Conservation (phyloP, 1,140 invertebrate genomes). For the Steinernema feltiae region DNA sequence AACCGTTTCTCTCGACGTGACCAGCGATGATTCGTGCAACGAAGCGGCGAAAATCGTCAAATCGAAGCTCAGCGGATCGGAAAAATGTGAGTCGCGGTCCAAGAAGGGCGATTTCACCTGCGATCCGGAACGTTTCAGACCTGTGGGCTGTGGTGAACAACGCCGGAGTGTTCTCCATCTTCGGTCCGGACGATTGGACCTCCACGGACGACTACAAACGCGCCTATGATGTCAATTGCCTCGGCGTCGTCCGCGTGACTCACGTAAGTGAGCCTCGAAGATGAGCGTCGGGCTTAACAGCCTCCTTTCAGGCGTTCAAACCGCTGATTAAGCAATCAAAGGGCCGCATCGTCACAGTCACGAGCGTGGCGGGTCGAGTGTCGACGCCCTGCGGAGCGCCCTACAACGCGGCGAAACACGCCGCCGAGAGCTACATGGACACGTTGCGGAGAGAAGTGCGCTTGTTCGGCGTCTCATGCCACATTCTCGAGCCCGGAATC, state of each 20-base stretch:
- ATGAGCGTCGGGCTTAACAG: constrained; percentile 11
- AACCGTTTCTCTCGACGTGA: constrained; percentile 60
- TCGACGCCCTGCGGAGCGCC: constrained; percentile 28
- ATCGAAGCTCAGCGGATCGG: not conserved
- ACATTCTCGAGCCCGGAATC: constrained; percentile 57
- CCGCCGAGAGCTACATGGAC: constrained; percentile 49
- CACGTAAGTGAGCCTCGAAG: constrained; percentile 11
- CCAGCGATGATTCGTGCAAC: constrained; percentile 51
- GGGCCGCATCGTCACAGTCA: constrained; percentile 43
- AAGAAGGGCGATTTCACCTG: constrained; percentile 18
- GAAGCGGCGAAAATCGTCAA: constrained; percentile 49
- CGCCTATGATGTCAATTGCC: constrained; percentile 75
- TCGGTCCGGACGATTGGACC: constrained; percentile 84
- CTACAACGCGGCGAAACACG: constrained; percentile 47
- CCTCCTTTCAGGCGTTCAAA: constrained; percentile 41
- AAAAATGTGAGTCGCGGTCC: not conserved
- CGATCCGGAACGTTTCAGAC: constrained; percentile 58
- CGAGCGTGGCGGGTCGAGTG: constrained; percentile 45
- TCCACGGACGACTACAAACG: constrained; percentile 67
- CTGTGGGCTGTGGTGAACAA: constrained; percentile 75
- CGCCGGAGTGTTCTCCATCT: constrained; percentile 74
- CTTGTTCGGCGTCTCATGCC: constrained; percentile 49
- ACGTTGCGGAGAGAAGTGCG: constrained; percentile 27
- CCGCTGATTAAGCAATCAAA: constrained; percentile 45
- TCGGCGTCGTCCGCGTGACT: constrained; percentile 73